Evolutionary conservation across 2,113 vertebrate species (phyloP).

Genomic region (Muntiacus reevesi): DNA sequence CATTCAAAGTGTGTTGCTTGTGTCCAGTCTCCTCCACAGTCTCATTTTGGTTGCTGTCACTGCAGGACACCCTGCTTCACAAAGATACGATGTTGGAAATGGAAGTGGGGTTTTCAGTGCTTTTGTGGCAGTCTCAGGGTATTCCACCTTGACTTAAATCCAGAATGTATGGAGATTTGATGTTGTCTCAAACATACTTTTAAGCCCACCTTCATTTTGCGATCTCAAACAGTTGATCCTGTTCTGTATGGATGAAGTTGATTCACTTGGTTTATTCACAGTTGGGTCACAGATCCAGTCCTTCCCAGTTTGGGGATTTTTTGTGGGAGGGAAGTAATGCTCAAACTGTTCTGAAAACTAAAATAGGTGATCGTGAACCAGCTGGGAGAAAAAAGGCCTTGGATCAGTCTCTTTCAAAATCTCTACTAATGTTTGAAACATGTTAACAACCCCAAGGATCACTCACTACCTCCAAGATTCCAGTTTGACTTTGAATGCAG

Average conservation of each 20-base stretch:
- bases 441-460: neutral
- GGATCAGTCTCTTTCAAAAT: neutral
- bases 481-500: neutral
- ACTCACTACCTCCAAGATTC: neutral
- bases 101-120: neutral
- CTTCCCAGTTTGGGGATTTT: neutral
- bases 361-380: neutral
- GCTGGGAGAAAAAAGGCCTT: neutral
- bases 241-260: neutral
- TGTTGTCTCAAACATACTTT: neutral
- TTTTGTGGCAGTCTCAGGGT: fast-evolving
- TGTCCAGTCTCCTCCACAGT: neutral
- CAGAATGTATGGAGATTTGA: neutral
- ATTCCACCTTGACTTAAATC: neutral
- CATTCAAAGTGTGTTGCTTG: neutral
- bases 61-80: neutral
- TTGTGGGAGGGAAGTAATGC: neutral
- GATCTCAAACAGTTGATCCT: neutral
- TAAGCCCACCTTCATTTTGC: neutral
- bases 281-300: neutral
- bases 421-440: neutral
- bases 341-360: neutral
- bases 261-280: neutral
- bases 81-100: neutral
- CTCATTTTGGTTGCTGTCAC: neutral